Conservation (phyloP, 2,113 vertebrate species). For the Phyllostomus hastatus region DNA sequence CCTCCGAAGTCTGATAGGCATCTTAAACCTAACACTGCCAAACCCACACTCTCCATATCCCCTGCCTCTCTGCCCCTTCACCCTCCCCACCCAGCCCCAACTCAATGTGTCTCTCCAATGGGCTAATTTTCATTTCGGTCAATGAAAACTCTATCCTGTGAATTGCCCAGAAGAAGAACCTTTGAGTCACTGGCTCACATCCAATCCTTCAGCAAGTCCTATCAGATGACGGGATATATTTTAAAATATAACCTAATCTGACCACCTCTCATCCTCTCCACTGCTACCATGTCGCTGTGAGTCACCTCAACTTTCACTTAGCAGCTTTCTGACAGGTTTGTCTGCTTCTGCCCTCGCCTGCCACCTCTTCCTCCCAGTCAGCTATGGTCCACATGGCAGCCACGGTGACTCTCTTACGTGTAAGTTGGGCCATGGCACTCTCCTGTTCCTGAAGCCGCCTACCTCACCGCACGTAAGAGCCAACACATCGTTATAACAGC, state of each 20-base stretch:
- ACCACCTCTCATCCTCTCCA: not conserved
- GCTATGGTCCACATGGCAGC: not conserved
- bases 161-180: not conserved
- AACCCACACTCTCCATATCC: not conserved
- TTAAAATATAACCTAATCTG: not conserved
- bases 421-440: not conserved
- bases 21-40: not conserved
- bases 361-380: not conserved
- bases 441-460: not conserved
- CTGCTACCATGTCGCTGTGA: not conserved
- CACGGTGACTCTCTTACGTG: not conserved
- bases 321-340: not conserved
- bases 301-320: not conserved
- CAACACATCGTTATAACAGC: fast-evolving
- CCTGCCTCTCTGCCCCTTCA: not conserved
- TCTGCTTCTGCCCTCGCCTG: not conserved
- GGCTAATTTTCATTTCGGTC: not conserved
- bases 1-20: not conserved
- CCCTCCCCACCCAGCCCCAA: not conserved
- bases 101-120: not conserved
- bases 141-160: not conserved
- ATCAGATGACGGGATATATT: not conserved
- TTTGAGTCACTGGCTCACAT: not conserved
- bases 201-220: not conserved
- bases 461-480: not conserved